A percentile compares a stretch with the other conserved stretches of the same genome.
Evolutionary conservation across 2,113 vertebrate genomes (phyloP).

Genomic region (Saccopteryx leptura): DNA sequence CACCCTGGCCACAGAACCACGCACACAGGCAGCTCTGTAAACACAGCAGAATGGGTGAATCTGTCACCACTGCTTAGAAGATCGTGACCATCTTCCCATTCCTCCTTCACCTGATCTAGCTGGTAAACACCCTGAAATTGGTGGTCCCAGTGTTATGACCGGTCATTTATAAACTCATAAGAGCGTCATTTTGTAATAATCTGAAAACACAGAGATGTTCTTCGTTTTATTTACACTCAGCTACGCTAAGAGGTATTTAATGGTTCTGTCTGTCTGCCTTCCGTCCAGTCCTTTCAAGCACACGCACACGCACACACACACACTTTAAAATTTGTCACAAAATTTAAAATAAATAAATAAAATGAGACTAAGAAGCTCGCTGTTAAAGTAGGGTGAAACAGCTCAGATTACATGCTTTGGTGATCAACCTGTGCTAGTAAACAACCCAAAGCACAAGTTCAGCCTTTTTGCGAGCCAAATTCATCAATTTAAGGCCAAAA

Average conservation of each 20-base stretch:
- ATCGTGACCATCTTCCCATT: not conserved
- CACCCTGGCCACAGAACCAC: not conserved
- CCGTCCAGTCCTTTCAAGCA: not conserved
- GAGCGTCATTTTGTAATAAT: not conserved
- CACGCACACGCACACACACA: not conserved
- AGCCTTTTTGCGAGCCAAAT: conserved; percentile 63
- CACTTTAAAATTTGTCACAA: conserved; percentile 36
- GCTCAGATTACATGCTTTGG: conserved; percentile 27
- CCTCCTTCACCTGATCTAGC: not conserved
- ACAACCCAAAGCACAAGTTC: conserved; percentile 50
- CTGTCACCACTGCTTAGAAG: not conserved
- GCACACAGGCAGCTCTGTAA: not conserved
- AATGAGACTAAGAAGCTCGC: not conserved
- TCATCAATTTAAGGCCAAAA: conserved; percentile 11
- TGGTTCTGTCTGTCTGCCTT: not conserved
- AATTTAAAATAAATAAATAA: not conserved
- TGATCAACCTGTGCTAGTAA: conserved; percentile 35
- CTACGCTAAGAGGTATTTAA: not conserved
- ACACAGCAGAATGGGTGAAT: not conserved
- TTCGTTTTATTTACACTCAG: conserved; percentile 6
- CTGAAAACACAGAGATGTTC: not conserved
- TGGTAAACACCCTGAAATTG: not conserved
- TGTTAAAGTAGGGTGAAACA: not conserved
- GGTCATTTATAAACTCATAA: not conserved
- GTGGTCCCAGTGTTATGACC: not conserved